These are phyloP conservation scores for Metallyticus violacea DNA, from an alignment of 2,888 invertebrate species.

Conservation along the genomic window DNA sequence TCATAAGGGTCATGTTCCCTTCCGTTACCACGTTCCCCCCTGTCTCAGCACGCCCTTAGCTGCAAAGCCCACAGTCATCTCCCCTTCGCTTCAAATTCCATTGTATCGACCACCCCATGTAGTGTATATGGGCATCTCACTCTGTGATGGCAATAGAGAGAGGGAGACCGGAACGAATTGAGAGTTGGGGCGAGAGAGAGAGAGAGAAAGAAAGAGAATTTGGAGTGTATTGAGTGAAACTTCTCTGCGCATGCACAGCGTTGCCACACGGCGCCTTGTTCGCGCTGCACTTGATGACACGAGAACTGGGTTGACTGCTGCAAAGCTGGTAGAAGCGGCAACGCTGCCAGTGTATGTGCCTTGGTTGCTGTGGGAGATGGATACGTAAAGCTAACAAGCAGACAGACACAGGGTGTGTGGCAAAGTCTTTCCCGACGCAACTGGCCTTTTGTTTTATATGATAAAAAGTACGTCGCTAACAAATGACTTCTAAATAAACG, in stretches of 20 bases:
- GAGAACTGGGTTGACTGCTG: not conserved
- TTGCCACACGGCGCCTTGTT: not conserved
- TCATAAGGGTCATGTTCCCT: not conserved
- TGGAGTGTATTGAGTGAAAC: slow-evolving; percentile 9
- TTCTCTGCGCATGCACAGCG: slow-evolving; percentile 15
- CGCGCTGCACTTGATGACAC: not conserved
- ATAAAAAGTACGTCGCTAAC: not conserved
- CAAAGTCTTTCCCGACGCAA: not conserved
- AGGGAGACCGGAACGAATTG: not conserved
- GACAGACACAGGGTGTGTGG: not conserved
- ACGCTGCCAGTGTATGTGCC: not conserved
- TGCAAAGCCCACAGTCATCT: not conserved
- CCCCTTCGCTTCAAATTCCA: not conserved
- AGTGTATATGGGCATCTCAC: not conserved
- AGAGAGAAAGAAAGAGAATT: not conserved
- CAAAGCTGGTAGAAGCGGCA: not conserved
- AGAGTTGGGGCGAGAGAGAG: not conserved
- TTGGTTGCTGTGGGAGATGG: not conserved
- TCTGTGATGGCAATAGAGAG: not conserved
- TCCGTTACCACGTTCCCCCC: not conserved
- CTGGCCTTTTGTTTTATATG: not conserved
- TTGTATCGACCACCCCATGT: slow-evolving; percentile 2
- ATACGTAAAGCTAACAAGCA: not conserved
- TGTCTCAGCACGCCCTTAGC: not conserved
- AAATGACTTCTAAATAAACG: not conserved